Evolutionary conservation across 1,140 invertebrate genomes (phyloP), one percentile per base, ranked within the genome.

Genomic region (Ceratina australensis): DNA sequence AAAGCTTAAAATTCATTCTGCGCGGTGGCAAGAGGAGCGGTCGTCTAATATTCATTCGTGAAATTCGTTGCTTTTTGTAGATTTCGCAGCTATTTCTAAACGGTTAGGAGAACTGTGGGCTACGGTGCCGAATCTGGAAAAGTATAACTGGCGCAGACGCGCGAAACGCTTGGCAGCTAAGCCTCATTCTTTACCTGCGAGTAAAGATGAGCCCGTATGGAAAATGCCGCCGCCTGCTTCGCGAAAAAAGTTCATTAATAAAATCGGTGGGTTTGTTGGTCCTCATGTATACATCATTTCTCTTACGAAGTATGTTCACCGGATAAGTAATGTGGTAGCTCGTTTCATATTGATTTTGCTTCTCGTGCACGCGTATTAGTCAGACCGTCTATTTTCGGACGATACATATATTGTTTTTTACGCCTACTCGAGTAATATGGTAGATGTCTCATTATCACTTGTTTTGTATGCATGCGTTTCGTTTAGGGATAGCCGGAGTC

Each of bases 21-120:
- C 18, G 24, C 52, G 69, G 3, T 28, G 52, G 22, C 24, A 13
- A 28, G 20, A 50, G 47, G 18, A 59, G 64, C 57, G 2, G 50
- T 74, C 54, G 81, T 42, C 69, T 20, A 81, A 81, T 92, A 89
- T 81, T 16, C 77, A 82, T 93, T 93, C 50, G 78, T 84, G 80
- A 66, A 79, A 78, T 42, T 42, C 16, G 42, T 84, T 84, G 82
- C 82, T 84, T 87, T 81, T 91, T 92, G 67, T 88, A 95, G 95
- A 97, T 93, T 97, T 97, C 92, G 94, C 95, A 13, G 93, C 94
- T 72, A 95, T 96, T 71, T 96, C 96, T 52, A 96, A 96, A 89
- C 93, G 95, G 20, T 93, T 98, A 16, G 96, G 96, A 77, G 96
- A 97, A 90, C 93, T 97, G 85, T 98, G 97, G 97, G 94, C 96